Evolutionary conservation across 2,113 vertebrate genomes (phyloP), one percentile per base, ranked within the genome.

Genomic region (Murina feae): DNA sequence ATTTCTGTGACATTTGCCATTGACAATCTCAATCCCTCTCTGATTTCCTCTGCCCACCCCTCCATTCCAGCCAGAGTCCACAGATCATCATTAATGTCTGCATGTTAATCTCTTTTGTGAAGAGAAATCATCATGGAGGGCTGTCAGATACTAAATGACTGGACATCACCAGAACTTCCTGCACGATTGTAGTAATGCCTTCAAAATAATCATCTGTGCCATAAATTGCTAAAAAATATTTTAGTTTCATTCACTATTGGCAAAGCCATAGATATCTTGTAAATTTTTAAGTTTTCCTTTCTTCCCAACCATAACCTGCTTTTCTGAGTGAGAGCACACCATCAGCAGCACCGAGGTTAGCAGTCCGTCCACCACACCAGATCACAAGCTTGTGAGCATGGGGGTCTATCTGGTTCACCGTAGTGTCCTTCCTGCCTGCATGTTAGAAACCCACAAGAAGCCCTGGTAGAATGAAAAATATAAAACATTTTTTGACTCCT

Each of bases 241-340:
- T 76, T 72, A 85, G 30, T n/a, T 81, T 74, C 39, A 35, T 82
- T 89, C 30, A 51, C 4, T n/a, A 32, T 42, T n/a, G 63, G 8
- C 18, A 96, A 91, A 93, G 51, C 20, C 12, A 30, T 4, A 21
- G 16, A 58, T 21, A 86, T 3, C 79, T 21, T 53, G 6, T 69
- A 32, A 90, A 86, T 87, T 82, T 76, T 74, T 69, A 32, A 90
- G 86, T 87, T 82, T 76, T 74, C 8, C 66, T 92, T 91, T 87
- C 81, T 88, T 42, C 32, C 69, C 39, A 35, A 37, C 9, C 6
- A 49, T n/a, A 55, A 13, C 11, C 13, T 5, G 21, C 55, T 80
- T 74, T 68, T 28, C 32, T 63, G 25, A 58, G 39, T 18, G 4
- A 5, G 17, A 10, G 2, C 0, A 2, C 9, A 90, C 11, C 9